phyloP scores from a whole-genome alignment of 2,113 vertebrate species.

The Saiga tatarica region DNA sequence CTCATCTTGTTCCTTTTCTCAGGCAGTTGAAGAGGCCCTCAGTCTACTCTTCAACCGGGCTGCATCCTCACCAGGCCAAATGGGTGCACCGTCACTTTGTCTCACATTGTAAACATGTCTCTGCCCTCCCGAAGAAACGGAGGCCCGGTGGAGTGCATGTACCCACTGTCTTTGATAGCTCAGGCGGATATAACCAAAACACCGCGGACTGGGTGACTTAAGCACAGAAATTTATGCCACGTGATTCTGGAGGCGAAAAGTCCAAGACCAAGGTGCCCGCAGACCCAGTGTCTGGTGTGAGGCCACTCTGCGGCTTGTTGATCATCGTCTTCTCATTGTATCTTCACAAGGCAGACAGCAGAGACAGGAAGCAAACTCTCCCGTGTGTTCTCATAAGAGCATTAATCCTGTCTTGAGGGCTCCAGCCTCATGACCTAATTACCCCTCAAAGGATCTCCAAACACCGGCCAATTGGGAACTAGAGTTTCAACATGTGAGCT shows the following conservation, averaged over 20 bases:
- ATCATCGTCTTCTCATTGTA: fast-evolving
- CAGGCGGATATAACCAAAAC: not conserved
- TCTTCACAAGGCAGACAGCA: not conserved
- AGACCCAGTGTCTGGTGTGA: not conserved
- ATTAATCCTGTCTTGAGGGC: not conserved
- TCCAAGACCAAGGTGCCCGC: not conserved
- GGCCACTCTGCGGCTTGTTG: not conserved
- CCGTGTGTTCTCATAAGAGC: not conserved
- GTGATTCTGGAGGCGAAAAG: not conserved
- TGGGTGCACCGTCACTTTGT: not conserved
- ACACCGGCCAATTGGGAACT: not conserved
- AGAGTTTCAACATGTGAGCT: not conserved
- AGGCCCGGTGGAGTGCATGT: not conserved
- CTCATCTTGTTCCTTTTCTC: not conserved
- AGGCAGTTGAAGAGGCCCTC: not conserved
- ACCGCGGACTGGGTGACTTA: not conserved
- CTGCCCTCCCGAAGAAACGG: not conserved
- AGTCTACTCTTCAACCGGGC: not conserved
- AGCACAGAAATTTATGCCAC: not conserved
- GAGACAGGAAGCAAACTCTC: not conserved
- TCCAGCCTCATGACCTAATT: not conserved
- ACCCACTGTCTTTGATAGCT: not conserved
- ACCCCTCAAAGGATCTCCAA: not conserved
- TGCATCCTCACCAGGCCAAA: not conserved
- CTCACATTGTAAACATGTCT: not conserved